Conservation (phyloP, 2,113 vertebrate species). For the Rhineura floridana region DNA sequence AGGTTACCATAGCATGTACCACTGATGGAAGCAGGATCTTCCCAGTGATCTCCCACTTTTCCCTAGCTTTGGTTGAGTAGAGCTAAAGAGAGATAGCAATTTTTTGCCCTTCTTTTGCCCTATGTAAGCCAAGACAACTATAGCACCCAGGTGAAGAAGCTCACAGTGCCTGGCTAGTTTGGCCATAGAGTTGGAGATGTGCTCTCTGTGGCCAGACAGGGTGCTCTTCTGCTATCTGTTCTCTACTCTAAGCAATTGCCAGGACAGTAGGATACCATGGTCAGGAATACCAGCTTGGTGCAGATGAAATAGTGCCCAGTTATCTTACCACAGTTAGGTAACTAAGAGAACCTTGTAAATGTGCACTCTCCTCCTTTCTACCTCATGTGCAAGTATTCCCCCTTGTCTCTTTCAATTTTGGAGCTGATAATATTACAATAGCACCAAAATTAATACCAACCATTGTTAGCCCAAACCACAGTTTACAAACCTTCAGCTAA, state of each 20-base stretch:
- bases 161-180: not conserved
- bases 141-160: not conserved
- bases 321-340: not conserved
- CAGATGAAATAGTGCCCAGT: not conserved
- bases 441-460: not conserved
- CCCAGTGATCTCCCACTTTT: too few relatives aligned
- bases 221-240: not conserved
- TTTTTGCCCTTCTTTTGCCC: not conserved
- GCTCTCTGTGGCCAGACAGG: not conserved
- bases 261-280: not conserved
- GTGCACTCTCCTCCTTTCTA: not conserved
- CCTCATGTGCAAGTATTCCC: not conserved
- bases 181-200: not conserved
- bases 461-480: not conserved
- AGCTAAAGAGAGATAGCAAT: not conserved
- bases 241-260: not conserved
- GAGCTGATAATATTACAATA: not conserved
- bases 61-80: too few relatives aligned
- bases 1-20: too few relatives aligned
- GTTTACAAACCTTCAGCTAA: not conserved
- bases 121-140: not conserved
- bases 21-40: too few relatives aligned
- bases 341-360: not conserved
- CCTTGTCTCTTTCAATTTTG: not conserved
- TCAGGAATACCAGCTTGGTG: not conserved